These are phyloP conservation scores for Pterobdella sp. DNA, from an alignment of 2,888 invertebrate species.

Conservation along the genomic window DNA sequence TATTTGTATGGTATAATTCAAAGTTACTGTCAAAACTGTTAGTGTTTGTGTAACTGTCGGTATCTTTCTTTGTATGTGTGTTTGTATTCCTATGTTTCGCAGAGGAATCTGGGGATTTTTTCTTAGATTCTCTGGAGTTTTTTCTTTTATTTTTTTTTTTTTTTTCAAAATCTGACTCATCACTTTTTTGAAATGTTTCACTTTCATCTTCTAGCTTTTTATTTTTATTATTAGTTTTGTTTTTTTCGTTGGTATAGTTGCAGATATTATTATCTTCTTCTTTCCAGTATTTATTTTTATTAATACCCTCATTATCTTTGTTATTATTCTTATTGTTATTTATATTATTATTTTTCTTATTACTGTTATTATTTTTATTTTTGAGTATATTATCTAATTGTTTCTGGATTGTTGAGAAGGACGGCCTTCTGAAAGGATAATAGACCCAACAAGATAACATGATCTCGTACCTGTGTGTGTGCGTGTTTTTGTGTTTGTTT, in stretches of 20 bases:
- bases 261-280: background rate
- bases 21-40: background rate
- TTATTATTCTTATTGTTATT: background rate
- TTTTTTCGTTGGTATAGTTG: background rate
- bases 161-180: background rate
- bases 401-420: background rate
- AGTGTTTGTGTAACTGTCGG: background rate
- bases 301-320: background rate
- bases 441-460: constrained; percentile 24
- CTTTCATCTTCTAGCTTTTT: background rate
- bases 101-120: background rate
- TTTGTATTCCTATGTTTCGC: background rate
- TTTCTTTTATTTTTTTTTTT: background rate
- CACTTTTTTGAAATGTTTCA: background rate
- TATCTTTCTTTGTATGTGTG: background rate
- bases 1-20: background rate
- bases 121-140: background rate
- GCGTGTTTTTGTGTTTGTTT: background rate
- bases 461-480: constrained; percentile 13
- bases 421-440: constrained; percentile 15
- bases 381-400: background rate
- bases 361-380: background rate
- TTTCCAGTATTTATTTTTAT: background rate
- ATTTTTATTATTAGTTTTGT: background rate
- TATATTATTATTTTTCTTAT: background rate